Evolutionary conservation across 2,113 vertebrate species (phyloP), one percentile per base, ranked within the genome.

Genomic region (Panurus biarmicus): DNA sequence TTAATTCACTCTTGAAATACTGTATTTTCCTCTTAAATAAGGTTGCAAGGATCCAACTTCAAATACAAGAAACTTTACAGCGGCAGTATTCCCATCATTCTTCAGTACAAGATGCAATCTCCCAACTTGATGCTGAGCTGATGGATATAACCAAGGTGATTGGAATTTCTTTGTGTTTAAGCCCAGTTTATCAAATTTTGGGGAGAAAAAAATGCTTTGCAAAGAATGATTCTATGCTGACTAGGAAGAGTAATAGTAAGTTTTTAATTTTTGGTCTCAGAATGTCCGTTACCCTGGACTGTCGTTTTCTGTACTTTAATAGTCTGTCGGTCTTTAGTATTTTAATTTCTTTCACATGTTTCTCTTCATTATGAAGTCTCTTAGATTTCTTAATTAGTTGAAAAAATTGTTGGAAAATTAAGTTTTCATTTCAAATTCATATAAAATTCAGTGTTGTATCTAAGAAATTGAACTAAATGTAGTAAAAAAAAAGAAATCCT

Each of bases 131-230:
- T 96, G 98, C 98, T 3, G 98, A 99, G 90, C 97, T 99, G 48
- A 99, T 99, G 99, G 99, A 99, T 90, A 99, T 99, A 95, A 99
- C 98, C 48, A 99, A 99, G 98, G 99, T 99, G 95, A 83, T 62
- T 14, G 72, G 57, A 69, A 72, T 72, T 75, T 69, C 16, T 51
- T 13, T 87, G 5, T 45, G 8, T 70, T 69, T 44, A 36, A 88
- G 58, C 23, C 74, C 24, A 78, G 15, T 57, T 71, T 57, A 19
- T 54, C 20, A 31, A 9, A 24, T 35, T 40, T 17, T 2, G 1
- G 1, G 7, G 3, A 2, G 3, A 3, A 31, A 40, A 29, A 28
- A 10, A 15, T 33, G 2, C 44, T 87, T 58, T 93, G 9, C 47
- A 62, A 80, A 67, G 56, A 67, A 17, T 47, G 13, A 25, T 71